These are phyloP conservation scores for Drosophila emarginata DNA, from an alignment of 2,888 invertebrate species.

Conservation along the genomic window DNA sequence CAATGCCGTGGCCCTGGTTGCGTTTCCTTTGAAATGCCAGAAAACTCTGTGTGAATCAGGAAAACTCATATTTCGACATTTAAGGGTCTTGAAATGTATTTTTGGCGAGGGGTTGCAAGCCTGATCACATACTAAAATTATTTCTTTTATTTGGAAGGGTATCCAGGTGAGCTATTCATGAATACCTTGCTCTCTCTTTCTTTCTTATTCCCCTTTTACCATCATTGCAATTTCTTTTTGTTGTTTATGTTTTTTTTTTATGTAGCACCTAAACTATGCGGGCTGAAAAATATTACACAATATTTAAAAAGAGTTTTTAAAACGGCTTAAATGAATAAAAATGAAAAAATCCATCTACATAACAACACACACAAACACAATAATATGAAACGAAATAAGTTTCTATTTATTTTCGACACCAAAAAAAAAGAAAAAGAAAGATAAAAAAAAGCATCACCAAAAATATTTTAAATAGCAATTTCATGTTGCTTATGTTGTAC, in stretches of 20 bases:
- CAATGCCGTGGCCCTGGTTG: neutral
- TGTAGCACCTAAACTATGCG: conserved; percentile 45
- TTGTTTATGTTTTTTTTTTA: conserved; percentile 18
- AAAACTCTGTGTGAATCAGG: no score
- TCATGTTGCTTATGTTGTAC: conserved; percentile 27
- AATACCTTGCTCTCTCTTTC: neutral
- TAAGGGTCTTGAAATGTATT: no score
- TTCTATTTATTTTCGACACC: conserved; percentile 41
- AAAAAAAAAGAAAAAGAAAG: neutral
- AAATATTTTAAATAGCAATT: conserved; percentile 42
- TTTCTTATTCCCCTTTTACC: neutral
- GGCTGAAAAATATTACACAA: conserved; percentile 58
- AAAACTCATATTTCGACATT: no score
- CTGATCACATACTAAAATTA: neutral
- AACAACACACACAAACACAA: conserved; percentile 19
- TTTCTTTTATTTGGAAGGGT: neutral
- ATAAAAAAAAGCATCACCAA: conserved; percentile 12
- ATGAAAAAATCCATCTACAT: conserved; percentile 16
- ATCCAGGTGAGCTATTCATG: neutral
- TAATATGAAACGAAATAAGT: conserved; percentile 41
- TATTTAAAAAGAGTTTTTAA: conserved; percentile 57
- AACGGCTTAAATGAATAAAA: conserved; percentile 46
- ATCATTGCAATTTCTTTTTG: conserved; percentile 29
- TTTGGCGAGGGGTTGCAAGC: no score
- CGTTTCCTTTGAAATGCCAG: no score